Evolutionary conservation across 2,888 invertebrate species (phyloP), one percentile per base, ranked within the genome.

Genomic region (Orthosia gothica): DNA sequence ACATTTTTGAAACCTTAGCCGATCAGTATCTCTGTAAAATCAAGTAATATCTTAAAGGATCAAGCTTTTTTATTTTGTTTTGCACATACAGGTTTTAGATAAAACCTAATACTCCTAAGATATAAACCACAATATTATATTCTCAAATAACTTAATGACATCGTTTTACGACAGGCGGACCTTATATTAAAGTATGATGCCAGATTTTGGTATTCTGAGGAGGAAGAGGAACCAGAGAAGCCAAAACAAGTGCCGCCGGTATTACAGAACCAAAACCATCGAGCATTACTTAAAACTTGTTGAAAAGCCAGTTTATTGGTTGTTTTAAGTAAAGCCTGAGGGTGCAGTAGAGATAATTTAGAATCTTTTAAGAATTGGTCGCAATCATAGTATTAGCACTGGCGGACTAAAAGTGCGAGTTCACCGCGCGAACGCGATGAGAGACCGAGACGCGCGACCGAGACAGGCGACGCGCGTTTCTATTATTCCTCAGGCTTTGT

Each of bases 151-250:
- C 72, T 57, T 67, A 45, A 69, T 67, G 11, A n/a, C 54, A 45
- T 57, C n/a, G 66, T 74, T 85, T 79, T 58, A 78, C 55, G 72
- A 64, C 91, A 94, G 93, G 87, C 89, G 40, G 91, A 91, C 77
- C 87, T 89, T 66, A 9, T 40, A 40, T 76, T 93, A 65, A 87
- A 88, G 62, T 84, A 82, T 70, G 85, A 87, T 66, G 79, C 88
- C 55, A 91, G 86, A 74, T 52, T 88, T 76, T 92, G 91, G 90
- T 85, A 76, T 49, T 54, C 11, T 32, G 76, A 80, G 63, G 83
- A 79, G 79, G 80, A 81, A 67, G 81, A 75, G 71, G 84, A 77
- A 65, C 59, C 62, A 3, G 70, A 1, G 16, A 66, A 49, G 76
- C 70, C 80, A 16, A 52, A 84, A 79, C 88, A 88, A 88, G 91